Conservation (phyloP, 2,113 vertebrate species). For the Protobothrops flavoviridis region DNA sequence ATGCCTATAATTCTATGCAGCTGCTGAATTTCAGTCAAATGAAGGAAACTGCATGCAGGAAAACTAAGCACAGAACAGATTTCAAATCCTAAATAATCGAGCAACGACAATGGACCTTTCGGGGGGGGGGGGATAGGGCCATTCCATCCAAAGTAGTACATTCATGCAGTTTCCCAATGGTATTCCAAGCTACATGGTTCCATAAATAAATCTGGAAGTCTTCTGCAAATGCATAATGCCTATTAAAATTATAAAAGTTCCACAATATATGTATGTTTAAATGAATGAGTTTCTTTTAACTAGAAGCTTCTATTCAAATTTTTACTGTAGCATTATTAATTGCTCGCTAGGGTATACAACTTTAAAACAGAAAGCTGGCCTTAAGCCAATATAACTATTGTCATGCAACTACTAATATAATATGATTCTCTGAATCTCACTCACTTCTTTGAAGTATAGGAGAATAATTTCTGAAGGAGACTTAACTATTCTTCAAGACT, state of each 20-base stretch:
- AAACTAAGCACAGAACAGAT: not conserved
- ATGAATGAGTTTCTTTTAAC: not conserved
- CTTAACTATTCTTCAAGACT: not conserved
- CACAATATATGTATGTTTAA: not conserved
- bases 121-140: rapidly evolving
- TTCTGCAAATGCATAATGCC: not conserved
- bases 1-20: not conserved
- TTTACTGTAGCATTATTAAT: not conserved
- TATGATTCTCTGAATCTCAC: not conserved
- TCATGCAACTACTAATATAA: not conserved
- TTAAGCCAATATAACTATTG: not conserved
- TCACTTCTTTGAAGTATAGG: not conserved
- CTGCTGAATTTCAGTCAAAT: not conserved
- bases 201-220: not conserved
- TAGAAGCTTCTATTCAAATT: not conserved
- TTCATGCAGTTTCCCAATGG: not conserved
- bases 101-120: not conserved
- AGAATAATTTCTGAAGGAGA: not conserved
- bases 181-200: not conserved
- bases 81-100: not conserved
- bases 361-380: not conserved
- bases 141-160: not conserved
- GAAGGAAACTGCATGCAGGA: not conserved
- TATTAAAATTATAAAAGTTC: not conserved
- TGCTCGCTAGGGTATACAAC: not conserved